Conservation (phyloP, 2,113 vertebrate genomes). For the Gallinago undulata region DNA sequence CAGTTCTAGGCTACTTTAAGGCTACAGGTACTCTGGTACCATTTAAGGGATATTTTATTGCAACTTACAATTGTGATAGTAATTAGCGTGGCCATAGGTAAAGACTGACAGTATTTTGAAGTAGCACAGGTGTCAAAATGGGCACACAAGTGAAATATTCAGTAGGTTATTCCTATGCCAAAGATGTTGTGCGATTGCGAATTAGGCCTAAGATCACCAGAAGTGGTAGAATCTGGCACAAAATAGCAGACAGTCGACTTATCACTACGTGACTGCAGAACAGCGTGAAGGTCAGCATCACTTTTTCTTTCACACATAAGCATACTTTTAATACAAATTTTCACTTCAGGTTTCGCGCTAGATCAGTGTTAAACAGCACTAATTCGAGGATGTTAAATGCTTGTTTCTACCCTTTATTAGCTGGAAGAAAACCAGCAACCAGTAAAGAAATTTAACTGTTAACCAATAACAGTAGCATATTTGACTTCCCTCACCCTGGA, state of each 20-base stretch:
- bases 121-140: background rate
- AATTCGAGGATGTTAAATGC: background rate
- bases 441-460: conserved; percentile 22
- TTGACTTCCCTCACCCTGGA: conserved; percentile 42
- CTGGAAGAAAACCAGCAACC: background rate
- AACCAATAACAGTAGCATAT: conserved; percentile 56
- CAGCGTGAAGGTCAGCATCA: background rate
- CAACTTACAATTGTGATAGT: background rate
- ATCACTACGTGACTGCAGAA: background rate
- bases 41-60: background rate
- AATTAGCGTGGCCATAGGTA: rapidly evolving
- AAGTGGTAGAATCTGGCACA: background rate
- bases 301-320: background rate
- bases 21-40: background rate
- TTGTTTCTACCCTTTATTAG: background rate
- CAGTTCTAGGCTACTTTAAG: background rate
- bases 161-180: background rate
- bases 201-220: background rate
- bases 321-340: background rate
- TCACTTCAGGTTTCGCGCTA: background rate
- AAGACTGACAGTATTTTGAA: background rate
- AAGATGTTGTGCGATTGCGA: background rate
- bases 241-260: background rate
- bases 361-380: background rate
- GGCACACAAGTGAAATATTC: background rate